Conservation (phyloP, 2,113 vertebrate genomes). For the Oreamnos americanus region DNA sequence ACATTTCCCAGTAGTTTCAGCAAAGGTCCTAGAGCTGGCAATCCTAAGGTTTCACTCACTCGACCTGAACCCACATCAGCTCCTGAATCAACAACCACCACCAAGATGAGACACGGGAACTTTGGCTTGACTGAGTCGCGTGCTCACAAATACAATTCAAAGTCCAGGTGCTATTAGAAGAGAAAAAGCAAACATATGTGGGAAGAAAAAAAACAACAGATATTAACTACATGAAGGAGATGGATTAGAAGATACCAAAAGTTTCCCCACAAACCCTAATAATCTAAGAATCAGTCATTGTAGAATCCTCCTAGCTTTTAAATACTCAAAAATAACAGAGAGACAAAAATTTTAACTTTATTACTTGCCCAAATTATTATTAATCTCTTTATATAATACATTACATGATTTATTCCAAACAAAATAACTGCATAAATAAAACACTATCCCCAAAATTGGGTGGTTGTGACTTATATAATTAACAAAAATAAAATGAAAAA, state of each 20-base stretch:
- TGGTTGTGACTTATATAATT: neutral
- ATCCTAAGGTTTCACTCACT: neutral
- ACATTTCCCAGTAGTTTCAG: neutral
- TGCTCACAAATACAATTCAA: neutral
- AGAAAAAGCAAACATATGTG: neutral
- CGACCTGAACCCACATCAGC: neutral
- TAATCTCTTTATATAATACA: neutral
- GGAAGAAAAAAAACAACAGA: neutral
- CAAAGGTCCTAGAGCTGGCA: neutral
- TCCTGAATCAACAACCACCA: neutral
- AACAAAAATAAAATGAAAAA: neutral
- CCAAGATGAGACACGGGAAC: neutral
- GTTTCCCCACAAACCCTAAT: neutral
- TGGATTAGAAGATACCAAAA: neutral
- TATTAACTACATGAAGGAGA: neutral
- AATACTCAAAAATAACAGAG: neutral
- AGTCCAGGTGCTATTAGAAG: neutral
- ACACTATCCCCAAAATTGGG: neutral
- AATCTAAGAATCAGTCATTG: neutral
- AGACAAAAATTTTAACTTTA: neutral
- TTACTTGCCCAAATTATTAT: neutral
- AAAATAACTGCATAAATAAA: neutral
- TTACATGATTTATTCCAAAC: neutral
- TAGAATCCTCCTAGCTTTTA: neutral
- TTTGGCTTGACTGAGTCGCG: neutral